Percentiles rank a stretch among this genome's conserved stretches.
phyloP scores from a whole-genome alignment of 2,888 invertebrate species.

The Oxystoma pomonae region DNA sequence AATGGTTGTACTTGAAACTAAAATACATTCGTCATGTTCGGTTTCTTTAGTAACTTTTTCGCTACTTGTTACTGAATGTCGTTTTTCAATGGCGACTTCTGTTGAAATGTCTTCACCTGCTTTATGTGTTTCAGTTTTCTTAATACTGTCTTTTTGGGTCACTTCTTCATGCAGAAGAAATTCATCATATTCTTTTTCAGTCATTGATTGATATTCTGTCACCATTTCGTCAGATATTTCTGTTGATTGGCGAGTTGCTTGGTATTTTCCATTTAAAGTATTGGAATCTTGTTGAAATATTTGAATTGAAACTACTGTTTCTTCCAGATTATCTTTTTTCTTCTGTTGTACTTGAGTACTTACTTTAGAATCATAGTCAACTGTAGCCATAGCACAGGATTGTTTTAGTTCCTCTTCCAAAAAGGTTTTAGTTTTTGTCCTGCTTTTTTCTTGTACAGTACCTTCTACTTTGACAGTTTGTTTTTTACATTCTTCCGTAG shows the following conservation, averaged over 20 bases:
- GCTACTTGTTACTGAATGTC: conserved; percentile 24
- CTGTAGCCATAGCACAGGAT: conserved; percentile 7
- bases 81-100: conserved; percentile 28
- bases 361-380: conserved; percentile 15
- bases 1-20: conserved; percentile 26
- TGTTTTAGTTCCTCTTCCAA: conserved; percentile 8
- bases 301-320: conserved; percentile 1
- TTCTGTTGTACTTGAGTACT: conserved; percentile 16
- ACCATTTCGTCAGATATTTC: conserved; percentile 23
- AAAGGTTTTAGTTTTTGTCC: conserved; percentile 7
- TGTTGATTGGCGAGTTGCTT: conserved; percentile 18
- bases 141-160: conserved; percentile 21
- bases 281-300: background rate
- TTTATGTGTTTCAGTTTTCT: conserved; percentile 31
- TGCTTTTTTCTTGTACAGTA: conserved; percentile 14
- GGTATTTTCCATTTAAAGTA: conserved; percentile 20
- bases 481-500: conserved; percentile 29
- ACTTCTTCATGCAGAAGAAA: conserved; percentile 24
- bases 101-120: conserved; percentile 33
- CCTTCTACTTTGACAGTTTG: conserved; percentile 31
- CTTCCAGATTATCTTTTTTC: conserved; percentile 15
- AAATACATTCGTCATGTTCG: conserved; percentile 31
- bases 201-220: conserved; percentile 30
- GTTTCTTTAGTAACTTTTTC: conserved; percentile 28
- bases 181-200: conserved; percentile 31